Percentiles rank a stretch among this genome's conserved stretches.
These are phyloP conservation scores for Perognathus longimembris DNA, from an alignment of 2,113 vertebrate species.

Conservation along the genomic window DNA sequence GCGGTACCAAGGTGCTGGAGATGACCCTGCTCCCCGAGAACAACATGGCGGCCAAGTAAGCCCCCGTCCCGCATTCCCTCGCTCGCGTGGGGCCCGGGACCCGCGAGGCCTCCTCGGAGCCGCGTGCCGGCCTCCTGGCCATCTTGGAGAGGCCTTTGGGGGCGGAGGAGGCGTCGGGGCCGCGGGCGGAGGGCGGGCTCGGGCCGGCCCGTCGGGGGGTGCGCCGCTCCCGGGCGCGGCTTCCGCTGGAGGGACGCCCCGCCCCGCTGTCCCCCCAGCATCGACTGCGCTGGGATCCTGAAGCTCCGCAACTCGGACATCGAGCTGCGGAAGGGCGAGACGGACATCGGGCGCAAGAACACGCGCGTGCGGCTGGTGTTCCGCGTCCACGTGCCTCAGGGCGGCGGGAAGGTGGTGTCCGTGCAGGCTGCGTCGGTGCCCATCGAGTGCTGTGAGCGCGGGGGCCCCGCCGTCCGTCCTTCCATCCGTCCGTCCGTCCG, in stretches of 20 bases:
- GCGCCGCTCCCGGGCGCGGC: no score
- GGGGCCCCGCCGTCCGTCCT: no score
- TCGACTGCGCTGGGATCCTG: slow-evolving; percentile 95
- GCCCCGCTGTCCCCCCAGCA: slow-evolving; percentile 83
- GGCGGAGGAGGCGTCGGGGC: no score
- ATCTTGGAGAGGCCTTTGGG: background rate
- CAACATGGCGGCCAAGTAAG: slow-evolving; percentile 96
- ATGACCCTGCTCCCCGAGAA: slow-evolving; percentile 94
- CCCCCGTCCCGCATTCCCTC: background rate
- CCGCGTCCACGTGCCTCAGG: slow-evolving; percentile 92
- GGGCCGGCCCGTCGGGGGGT: no score
- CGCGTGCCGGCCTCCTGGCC: background rate
- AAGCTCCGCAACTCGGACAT: slow-evolving; percentile 97
- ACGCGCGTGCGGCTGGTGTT: slow-evolving; percentile 94
- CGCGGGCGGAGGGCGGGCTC: no score
- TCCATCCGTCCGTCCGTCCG: no score
- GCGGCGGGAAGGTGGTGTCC: slow-evolving; percentile 91
- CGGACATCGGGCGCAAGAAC: slow-evolving; percentile 95
- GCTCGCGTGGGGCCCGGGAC: background rate
- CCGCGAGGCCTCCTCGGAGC: background rate
- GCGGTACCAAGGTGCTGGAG: slow-evolving; percentile 94
- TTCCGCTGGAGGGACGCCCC: slow-evolving; percentile 1
- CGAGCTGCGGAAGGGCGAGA: slow-evolving; percentile 95
- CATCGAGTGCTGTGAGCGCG: slow-evolving; percentile 97
- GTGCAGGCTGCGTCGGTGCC: slow-evolving; percentile 93